These are phyloP conservation scores for Reticulitermes lucifugus DNA, from an alignment of 2,888 invertebrate species.

Conservation along the genomic window DNA sequence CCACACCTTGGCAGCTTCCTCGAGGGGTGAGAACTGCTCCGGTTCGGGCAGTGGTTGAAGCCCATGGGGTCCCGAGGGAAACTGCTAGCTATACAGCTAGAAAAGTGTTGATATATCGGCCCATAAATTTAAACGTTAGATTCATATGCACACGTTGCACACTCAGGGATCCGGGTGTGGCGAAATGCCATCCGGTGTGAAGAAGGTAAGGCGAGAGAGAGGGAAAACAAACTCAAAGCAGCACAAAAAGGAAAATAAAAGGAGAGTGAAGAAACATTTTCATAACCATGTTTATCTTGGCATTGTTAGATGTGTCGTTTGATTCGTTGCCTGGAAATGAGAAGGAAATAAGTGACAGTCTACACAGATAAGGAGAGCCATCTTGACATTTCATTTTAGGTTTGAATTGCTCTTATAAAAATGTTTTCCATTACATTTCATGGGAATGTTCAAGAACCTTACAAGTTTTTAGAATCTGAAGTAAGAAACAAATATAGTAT, in stretches of 20 bases:
- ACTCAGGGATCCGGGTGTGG: conserved; percentile 25
- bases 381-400: conserved; percentile 23
- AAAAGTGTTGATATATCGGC: conserved; percentile 32
- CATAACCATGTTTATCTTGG: conserved; percentile 21
- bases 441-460: neutral
- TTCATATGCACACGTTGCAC: conserved; percentile 29
- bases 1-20: conserved; percentile 10
- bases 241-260: neutral
- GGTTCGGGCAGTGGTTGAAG: conserved; percentile 17
- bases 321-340: conserved; percentile 29
- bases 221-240: conserved; percentile 22
- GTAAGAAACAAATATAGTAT: neutral
- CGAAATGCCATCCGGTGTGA: conserved; percentile 39
- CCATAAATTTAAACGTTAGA: conserved; percentile 38
- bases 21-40: neutral
- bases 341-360: neutral
- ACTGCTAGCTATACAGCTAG: conserved; percentile 9
- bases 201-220: conserved; percentile 22
- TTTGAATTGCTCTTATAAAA: neutral
- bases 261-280: conserved; percentile 2
- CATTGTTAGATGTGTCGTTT: conserved; percentile 27
- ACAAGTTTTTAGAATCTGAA: neutral
- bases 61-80: conserved; percentile 6
- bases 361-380: conserved; percentile 3
- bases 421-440: neutral